These are phyloP conservation scores for Cheirogaleus major DNA, from an alignment of 2,797 vertebrate species.

Conservation along the genomic window DNA sequence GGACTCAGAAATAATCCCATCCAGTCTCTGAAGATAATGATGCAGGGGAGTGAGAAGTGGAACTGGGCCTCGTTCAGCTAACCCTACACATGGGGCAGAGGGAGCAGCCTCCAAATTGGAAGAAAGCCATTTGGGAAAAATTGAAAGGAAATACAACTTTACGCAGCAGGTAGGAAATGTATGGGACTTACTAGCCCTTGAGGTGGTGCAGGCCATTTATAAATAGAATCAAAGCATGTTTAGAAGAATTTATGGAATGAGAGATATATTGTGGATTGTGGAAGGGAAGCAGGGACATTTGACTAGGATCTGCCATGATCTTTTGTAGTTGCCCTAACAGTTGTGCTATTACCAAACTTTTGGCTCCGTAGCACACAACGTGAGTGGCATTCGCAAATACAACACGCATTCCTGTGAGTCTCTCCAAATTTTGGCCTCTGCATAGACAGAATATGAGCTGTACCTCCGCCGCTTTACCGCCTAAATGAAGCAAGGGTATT, in stretches of 20 bases:
- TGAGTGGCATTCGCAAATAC: not conserved
- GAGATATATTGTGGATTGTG: not conserved
- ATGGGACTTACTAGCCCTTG: constrained; percentile 29
- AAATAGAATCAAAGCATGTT: constrained; percentile 64
- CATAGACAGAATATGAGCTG: not conserved
- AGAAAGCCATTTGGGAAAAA: constrained; percentile 33
- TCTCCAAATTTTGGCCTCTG: not conserved
- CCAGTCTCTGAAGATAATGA: constrained; percentile 34
- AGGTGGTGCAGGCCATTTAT: constrained; percentile 51
- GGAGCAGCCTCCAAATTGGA: constrained; percentile 57
- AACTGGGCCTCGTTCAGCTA: not conserved
- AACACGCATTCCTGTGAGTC: not conserved
- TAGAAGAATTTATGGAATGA: constrained; percentile 34
- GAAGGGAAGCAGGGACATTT: not conserved
- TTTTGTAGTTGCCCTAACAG: constrained; percentile 3
- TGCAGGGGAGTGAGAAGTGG: constrained; percentile 30
- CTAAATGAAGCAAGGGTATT: not conserved
- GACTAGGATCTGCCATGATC: not conserved
- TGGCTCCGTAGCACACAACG: not conserved
- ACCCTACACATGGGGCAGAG: not conserved
- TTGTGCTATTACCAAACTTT: not conserved
- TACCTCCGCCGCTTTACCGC: not conserved
- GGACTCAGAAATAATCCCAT: constrained; percentile 45
- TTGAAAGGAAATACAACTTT: constrained; percentile 63
- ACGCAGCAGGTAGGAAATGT: constrained; percentile 48